A percentile compares a stretch with the other conserved stretches of the same genome.
Evolutionary conservation across 1,140 invertebrate species (phyloP).

Genomic region (Lycorma delicatula): DNA sequence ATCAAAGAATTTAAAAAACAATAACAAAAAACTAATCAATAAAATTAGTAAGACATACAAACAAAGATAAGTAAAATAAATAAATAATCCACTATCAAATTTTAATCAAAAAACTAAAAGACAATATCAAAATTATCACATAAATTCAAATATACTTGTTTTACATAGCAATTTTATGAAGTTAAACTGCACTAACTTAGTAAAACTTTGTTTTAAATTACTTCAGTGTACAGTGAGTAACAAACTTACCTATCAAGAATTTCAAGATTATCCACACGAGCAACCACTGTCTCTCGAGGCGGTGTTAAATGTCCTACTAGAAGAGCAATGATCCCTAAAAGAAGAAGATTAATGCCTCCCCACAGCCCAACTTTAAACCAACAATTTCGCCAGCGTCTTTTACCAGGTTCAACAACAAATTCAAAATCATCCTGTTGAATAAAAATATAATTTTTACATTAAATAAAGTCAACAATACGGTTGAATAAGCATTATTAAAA

Average conservation of each 20-base stretch:
- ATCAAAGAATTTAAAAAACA: no score
- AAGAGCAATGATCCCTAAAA: slow-evolving; percentile 41
- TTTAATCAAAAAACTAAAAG: no score
- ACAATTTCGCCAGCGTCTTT: slow-evolving; percentile 29
- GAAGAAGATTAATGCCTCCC: slow-evolving; percentile 40
- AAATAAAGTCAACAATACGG: not conserved
- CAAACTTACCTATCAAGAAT: slow-evolving; percentile 42
- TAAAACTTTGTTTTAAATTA: no score
- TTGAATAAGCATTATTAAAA: not conserved
- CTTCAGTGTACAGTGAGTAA: no score
- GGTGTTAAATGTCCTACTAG: slow-evolving; percentile 45
- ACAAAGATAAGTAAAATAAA: no score
- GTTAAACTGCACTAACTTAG: no score
- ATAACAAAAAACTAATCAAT: no score
- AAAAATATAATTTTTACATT: not conserved
- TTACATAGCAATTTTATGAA: no score
- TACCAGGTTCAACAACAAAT: slow-evolving; percentile 36
- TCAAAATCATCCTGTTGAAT: slow-evolving; percentile 38
- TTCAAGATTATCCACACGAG: slow-evolving; percentile 37
- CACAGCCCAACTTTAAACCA: slow-evolving; percentile 43
- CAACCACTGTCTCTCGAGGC: slow-evolving; percentile 38
- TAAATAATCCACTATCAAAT: no score
- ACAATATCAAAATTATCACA: no score
- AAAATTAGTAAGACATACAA: no score
- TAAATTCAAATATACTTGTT: no score